Evolutionary conservation across 1,140 invertebrate species (phyloP).

Genomic region (Anastatus disparis): DNA sequence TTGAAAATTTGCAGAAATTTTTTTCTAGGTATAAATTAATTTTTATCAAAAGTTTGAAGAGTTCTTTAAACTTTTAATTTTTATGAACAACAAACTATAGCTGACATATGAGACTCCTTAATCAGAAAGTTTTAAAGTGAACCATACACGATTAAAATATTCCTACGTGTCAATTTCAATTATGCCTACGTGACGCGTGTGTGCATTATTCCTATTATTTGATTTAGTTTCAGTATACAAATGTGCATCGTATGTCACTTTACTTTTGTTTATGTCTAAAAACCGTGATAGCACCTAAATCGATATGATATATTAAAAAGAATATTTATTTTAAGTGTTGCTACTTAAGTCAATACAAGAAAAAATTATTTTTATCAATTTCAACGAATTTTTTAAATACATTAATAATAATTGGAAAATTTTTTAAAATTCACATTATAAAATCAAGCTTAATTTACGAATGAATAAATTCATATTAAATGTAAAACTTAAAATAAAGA

Average conservation of each 20-base stretch:
- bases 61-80: too few species aligned
- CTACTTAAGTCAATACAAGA: background rate
- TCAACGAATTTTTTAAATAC: too few species aligned
- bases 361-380: too few species aligned
- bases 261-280: conserved; percentile 9
- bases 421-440: background rate
- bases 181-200: conserved; percentile 6
- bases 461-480: background rate
- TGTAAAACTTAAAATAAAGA: conserved; percentile 3
- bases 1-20: too few species aligned
- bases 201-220: conserved; percentile 12
- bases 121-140: background rate
- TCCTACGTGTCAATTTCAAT: conserved; percentile 25
- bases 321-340: background rate
- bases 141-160: conserved; percentile 2
- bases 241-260: conserved; percentile 1
- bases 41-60: too few species aligned
- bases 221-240: conserved; percentile 17
- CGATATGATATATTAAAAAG: background rate
- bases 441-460: too few species aligned
- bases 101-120: too few species aligned
- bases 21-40: too few species aligned
- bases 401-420: too few species aligned
- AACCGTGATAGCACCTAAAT: conserved; percentile 10
- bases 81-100: too few species aligned